Base-by-base conservation (phyloP, 2,797 vertebrate genomes). In the Sus cebifrons region DNA sequence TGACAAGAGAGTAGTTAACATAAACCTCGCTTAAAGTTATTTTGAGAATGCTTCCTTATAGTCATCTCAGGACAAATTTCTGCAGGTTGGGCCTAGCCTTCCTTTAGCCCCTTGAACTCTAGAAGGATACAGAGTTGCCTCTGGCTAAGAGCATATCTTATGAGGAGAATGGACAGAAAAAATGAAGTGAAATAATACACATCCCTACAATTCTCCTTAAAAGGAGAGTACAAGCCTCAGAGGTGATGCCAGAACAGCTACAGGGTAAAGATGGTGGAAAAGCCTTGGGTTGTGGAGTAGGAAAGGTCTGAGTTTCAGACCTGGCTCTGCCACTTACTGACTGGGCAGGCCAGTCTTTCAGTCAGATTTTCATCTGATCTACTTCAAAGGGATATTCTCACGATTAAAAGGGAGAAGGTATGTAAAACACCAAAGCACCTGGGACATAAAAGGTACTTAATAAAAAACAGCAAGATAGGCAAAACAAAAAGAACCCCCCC, bases 41-140 rank as follows among this genome's bases (percentile, higher is more conserved):
- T 96, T 94, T 95, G 91, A 93, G 84, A 91, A 56, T 85, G 77
- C 36, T 91, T 94, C 84, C 62, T 96, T 75, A 94, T n/a, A 96
- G 91, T 94, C 94, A 97, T 74, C 88, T 90, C 67, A 85, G 96
- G 97, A 97, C 93, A 98, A 58, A 77, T 49, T 81, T 84, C 89
- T 92, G 70, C 54, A 82, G 49, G 18, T 5, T 94, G 77, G 21
- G 40, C 86, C 88, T 93, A 79, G 68, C 65, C 78, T 83, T 92
- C 36, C 65, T 85, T 94, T 49, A 81, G 60, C 23, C 89, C 32
- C 64, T 64, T 70, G 40, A 89, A 86, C 49, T 27, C 77, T 52
- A 4, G 44, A 97, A 89, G 70, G 18, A 7, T 29, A 58, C 2
- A 58, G 32, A 2, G 23, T 58, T 79, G 10, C 74, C 87, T 96